phyloP scores from a whole-genome alignment of 2,888 invertebrate genomes.

The Polyommatus iphigenia region DNA sequence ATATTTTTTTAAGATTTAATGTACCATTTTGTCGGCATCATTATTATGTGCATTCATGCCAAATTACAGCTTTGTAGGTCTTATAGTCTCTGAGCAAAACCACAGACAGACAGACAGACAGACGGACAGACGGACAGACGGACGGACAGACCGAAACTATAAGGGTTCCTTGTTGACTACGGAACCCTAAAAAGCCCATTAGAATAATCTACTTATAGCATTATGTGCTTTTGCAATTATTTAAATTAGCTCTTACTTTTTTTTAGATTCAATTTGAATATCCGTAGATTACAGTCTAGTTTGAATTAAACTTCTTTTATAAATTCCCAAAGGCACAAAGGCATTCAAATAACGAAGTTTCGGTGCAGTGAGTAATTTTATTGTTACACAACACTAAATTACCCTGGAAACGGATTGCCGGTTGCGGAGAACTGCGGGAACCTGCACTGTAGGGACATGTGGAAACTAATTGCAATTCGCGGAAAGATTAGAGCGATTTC shows the following conservation, averaged over 20 bases:
- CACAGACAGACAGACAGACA: no score
- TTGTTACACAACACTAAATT: conserved; percentile 17
- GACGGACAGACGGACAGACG: no score
- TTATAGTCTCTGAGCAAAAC: no score
- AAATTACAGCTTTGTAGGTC: no score
- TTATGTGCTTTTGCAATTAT: background rate
- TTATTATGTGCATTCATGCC: no score
- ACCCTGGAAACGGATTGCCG: conserved; percentile 1
- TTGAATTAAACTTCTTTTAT: conserved; percentile 14
- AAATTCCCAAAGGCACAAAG: conserved; percentile 21
- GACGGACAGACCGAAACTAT: no score
- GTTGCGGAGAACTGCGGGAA: background rate
- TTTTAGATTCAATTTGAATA: background rate
- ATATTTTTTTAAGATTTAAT: no score
- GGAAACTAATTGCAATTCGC: background rate
- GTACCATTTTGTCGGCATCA: no score
- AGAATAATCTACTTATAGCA: background rate
- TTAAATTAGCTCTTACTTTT: background rate
- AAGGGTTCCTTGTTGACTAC: no score
- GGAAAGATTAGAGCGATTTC: background rate
- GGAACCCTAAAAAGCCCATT: no score
- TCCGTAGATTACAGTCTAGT: background rate
- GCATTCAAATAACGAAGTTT: conserved; percentile 22
- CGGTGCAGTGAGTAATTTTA: conserved; percentile 24
- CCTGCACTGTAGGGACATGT: background rate